Evolutionary conservation across 2,113 vertebrate genomes (phyloP).

Genomic region (Ceyx cyanopectus): DNA sequence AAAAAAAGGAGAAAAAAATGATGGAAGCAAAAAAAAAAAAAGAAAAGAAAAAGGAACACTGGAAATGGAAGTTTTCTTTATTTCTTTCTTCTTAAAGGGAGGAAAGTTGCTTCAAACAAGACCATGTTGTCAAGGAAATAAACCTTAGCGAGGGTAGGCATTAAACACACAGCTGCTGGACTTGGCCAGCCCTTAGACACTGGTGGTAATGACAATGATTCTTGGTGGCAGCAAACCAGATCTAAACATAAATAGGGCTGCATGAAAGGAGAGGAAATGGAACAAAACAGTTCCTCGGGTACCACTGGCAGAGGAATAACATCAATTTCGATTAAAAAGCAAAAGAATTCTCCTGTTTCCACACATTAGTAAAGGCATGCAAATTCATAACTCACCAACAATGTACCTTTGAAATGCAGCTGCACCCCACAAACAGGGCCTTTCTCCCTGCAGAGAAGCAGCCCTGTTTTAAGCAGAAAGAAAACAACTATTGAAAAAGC

Average conservation of each 20-base stretch:
- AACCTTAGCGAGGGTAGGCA: slow-evolving; percentile 78
- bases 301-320: slow-evolving; percentile 84
- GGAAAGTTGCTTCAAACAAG: slow-evolving; percentile 77
- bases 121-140: slow-evolving; percentile 85
- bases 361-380: slow-evolving; percentile 80
- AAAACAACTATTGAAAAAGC: slow-evolving; percentile 78
- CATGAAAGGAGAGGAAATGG: slow-evolving; percentile 84
- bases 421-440: slow-evolving; percentile 78
- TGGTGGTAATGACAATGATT: slow-evolving; percentile 79
- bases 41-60: neutral
- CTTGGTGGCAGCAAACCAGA: slow-evolving; percentile 81
- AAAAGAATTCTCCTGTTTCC: slow-evolving; percentile 82
- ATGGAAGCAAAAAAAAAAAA: neutral
- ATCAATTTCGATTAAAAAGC: slow-evolving; percentile 82
- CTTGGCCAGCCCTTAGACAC: slow-evolving; percentile 79
- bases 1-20: neutral
- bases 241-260: slow-evolving; percentile 82
- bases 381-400: slow-evolving; percentile 85
- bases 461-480: slow-evolving; percentile 79
- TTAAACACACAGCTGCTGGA: slow-evolving; percentile 88
- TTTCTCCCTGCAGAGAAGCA: slow-evolving; percentile 80
- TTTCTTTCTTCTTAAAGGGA: slow-evolving; percentile 11
- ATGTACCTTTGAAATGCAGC: slow-evolving; percentile 86
- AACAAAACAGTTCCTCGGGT: slow-evolving; percentile 84
- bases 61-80: slow-evolving; percentile 15